phyloP scores from a whole-genome alignment of 2,113 vertebrate species.

The Oriolus oriolus region DNA sequence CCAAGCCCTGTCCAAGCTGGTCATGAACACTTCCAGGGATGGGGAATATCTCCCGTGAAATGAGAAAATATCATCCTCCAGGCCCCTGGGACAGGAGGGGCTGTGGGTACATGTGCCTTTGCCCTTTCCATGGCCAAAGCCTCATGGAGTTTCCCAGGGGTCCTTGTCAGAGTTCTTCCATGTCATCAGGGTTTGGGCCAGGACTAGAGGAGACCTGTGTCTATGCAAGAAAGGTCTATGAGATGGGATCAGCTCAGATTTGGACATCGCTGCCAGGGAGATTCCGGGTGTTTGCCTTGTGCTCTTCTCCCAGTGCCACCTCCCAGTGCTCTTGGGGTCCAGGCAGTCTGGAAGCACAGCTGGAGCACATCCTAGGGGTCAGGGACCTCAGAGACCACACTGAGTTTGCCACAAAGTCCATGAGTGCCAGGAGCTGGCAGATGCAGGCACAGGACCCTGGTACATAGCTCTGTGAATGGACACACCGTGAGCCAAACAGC shows the following conservation, averaged over 20 bases:
- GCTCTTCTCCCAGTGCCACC: no score
- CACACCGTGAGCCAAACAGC: not conserved
- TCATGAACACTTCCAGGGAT: not conserved
- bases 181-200: fast-evolving
- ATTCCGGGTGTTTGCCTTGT: not conserved
- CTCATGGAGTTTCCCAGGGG: not conserved
- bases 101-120: fast-evolving
- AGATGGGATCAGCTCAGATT: fast-evolving
- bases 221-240: fast-evolving
- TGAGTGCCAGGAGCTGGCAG: not conserved
- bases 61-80: fast-evolving
- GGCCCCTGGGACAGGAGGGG: not conserved
- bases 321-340: not conserved
- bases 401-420: not conserved
- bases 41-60: not conserved
- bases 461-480: fast-evolving
- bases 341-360: not conserved
- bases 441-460: not conserved
- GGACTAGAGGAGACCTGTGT: not conserved
- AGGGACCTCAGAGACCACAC: not conserved
- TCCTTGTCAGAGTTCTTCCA: not conserved
- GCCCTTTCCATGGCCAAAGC: fast-evolving
- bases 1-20: not conserved
- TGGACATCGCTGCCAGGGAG: not conserved
- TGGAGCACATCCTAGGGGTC: not conserved